phyloP scores from a whole-genome alignment of 2,888 invertebrate genomes.

The Halictus ligatus region DNA sequence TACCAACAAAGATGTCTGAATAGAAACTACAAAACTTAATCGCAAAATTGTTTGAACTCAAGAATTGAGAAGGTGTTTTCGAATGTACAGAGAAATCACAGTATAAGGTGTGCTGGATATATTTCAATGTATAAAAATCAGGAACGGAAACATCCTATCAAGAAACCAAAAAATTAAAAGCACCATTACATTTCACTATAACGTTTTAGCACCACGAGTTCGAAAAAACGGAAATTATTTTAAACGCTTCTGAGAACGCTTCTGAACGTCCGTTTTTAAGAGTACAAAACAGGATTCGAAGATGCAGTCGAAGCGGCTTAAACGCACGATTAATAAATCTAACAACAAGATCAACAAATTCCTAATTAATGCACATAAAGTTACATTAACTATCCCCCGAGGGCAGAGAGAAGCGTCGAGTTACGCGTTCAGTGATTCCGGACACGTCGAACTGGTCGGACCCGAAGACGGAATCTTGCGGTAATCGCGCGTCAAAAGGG shows the following conservation, averaged over 20 bases:
- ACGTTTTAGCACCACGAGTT: neutral
- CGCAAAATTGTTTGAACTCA: too few species aligned
- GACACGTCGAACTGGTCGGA: neutral
- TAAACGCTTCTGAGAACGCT: neutral
- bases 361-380: constrained; percentile 10
- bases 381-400: neutral
- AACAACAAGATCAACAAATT: constrained; percentile 1
- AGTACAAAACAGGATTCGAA: neutral
- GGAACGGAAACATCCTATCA: constrained; percentile 1
- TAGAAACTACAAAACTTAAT: too few species aligned
- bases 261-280: neutral
- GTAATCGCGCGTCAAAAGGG: constrained; percentile 50
- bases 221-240: neutral
- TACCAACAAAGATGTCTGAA: too few species aligned
- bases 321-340: neutral
- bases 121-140: neutral
- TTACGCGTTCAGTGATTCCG: constrained; percentile 14
- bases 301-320: neutral
- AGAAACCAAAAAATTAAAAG: neutral
- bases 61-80: too few species aligned
- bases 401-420: neutral
- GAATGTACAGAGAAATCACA: too few species aligned
- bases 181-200: neutral
- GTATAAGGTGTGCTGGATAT: too few species aligned
- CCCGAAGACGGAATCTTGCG: constrained; percentile 24